Conservation (phyloP, 1,140 invertebrate genomes). For the Macrobrachium rosenbergii region DNA sequence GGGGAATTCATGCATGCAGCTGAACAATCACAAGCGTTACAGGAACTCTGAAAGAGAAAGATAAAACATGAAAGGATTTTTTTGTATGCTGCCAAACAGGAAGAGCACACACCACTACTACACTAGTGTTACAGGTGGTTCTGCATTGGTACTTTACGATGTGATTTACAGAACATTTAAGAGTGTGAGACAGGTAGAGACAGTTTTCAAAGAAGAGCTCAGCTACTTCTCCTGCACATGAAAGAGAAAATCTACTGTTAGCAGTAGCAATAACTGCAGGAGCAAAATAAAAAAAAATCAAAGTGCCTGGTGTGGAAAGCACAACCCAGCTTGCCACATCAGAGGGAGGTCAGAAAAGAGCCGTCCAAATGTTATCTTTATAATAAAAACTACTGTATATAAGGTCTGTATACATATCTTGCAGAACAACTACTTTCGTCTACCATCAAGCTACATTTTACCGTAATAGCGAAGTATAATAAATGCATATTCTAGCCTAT, state of each 20-base stretch:
- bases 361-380: no score
- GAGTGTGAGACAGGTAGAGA: conserved; percentile 9
- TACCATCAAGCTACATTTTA: no score
- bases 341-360: conserved; percentile 43
- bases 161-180: no score
- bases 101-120: no score
- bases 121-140: background rate
- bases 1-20: conserved; percentile 46
- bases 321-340: conserved; percentile 35
- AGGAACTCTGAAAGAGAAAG: conserved; percentile 61
- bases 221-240: background rate
- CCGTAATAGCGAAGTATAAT: no score
- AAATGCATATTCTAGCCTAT: no score
- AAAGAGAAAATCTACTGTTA: conserved; percentile 1
- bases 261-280: conserved; percentile 3
- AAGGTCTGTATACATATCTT: no score
- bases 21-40: conserved; percentile 45
- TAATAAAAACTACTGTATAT: no score
- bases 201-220: background rate
- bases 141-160: background rate
- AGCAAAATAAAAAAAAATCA: no score
- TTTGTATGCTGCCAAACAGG: no score
- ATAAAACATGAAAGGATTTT: conserved; percentile 1
- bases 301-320: background rate
- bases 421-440: no score